These are phyloP conservation scores for Catostylus mosaicus DNA, from an alignment of 30 jellyfish, hydroid and myxozoan species.

Conservation along the genomic window DNA sequence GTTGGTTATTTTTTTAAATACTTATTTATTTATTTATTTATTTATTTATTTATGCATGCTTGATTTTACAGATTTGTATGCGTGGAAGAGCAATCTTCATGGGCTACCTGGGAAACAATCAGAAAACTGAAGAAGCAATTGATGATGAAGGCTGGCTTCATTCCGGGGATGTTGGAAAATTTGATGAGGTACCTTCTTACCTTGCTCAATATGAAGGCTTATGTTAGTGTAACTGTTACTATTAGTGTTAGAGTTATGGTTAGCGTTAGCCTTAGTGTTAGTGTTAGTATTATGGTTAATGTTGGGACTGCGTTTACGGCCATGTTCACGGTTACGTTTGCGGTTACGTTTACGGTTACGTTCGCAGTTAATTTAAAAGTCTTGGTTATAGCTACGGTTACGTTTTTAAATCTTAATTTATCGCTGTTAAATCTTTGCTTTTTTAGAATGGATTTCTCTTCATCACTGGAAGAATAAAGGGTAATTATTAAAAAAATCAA, in stretches of 20 bases:
- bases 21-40: background rate
- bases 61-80: conserved; percentile 82
- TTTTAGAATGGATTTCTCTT: conserved; percentile 88
- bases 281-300: no score
- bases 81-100: conserved; percentile 87
- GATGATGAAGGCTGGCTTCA: conserved; percentile 95
- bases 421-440: no score
- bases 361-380: no score
- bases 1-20: background rate
- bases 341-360: no score
- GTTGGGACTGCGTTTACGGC: no score
- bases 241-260: background rate
- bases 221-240: background rate
- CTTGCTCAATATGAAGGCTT: no score
- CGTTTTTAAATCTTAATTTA: no score
- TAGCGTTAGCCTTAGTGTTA: background rate
- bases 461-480: conserved; percentile 98
- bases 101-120: conserved; percentile 94
- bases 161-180: conserved; percentile 95
- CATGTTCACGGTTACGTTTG: no score
- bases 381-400: no score
- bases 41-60: background rate
- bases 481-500: no score
- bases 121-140: conserved; percentile 83
- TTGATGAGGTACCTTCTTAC: conserved; percentile 70